These are phyloP conservation scores for Brachionus calyciflorus DNA, from an alignment of 1,140 invertebrate species.

Conservation along the genomic window DNA sequence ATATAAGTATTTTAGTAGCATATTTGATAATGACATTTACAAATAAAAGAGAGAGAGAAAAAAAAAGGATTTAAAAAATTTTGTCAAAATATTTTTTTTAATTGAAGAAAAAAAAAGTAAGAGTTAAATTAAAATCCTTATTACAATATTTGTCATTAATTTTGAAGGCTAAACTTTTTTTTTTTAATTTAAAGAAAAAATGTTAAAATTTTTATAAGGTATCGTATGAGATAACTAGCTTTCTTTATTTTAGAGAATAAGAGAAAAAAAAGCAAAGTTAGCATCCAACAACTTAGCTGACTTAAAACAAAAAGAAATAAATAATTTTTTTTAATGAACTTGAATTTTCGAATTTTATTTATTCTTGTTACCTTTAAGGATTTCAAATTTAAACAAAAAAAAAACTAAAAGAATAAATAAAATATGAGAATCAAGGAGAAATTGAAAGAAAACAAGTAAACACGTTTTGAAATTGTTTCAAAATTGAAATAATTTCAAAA, in stretches of 20 bases:
- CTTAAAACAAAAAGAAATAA: neutral
- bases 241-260: too few species aligned
- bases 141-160: conserved; percentile 42
- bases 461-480: conserved; percentile 21
- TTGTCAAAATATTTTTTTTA: conserved; percentile 11
- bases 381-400: conserved; percentile 36
- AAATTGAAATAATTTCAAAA: conserved; percentile 17
- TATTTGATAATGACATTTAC: conserved; percentile 43
- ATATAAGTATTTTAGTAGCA: conserved; percentile 32
- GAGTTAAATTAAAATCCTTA: conserved; percentile 33
- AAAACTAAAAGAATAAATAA: neutral
- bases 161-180: conserved; percentile 26
- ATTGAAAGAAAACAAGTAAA: conserved; percentile 34
- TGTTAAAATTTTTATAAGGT: conserved; percentile 34
- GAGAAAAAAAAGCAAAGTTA: too few species aligned
- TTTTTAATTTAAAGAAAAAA: conserved; percentile 38
- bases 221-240: too few species aligned
- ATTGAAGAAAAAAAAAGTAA: conserved; percentile 23
- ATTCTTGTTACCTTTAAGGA: neutral
- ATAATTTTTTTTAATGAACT: neutral
- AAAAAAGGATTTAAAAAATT: conserved; percentile 39
- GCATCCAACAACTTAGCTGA: neutral
- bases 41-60: conserved; percentile 35
- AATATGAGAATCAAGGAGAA: conserved; percentile 20
- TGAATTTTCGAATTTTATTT: conserved; percentile 28